Conservation (phyloP, 2,888 invertebrate species). For the Tuberolachnus salignus region DNA sequence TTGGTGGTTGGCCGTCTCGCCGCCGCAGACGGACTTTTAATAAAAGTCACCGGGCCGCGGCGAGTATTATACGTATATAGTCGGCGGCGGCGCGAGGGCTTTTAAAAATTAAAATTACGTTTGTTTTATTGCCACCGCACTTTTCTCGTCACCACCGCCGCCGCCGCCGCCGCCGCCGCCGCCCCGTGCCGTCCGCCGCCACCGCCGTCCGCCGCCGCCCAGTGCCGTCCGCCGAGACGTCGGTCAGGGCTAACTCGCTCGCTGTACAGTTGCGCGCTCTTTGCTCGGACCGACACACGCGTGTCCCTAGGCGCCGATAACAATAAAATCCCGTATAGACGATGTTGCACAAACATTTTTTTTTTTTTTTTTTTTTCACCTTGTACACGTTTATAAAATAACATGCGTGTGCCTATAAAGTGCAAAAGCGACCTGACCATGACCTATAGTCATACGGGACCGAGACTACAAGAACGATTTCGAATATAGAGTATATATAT, state of each 20-base stretch:
- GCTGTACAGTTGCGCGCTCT: too few species aligned
- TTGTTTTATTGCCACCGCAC: slow-evolving; percentile 57
- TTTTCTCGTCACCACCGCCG: slow-evolving; percentile 54
- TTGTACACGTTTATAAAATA: neutral
- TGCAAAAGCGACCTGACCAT: too few species aligned
- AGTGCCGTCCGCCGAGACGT: slow-evolving; percentile 15
- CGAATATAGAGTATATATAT: too few species aligned
- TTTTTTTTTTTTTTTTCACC: neutral
- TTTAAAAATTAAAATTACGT: slow-evolving; percentile 57
- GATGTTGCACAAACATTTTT: neutral
- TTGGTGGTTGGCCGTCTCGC: slow-evolving; percentile 14
- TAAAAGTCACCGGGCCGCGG: slow-evolving; percentile 52
- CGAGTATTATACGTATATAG: neutral
- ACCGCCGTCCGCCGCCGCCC: slow-evolving; percentile 50
- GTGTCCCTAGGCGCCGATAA: slow-evolving; percentile 49
- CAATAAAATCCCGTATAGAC: neutral
- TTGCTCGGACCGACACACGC: slow-evolving; percentile 21
- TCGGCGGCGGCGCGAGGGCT: slow-evolving; percentile 40
- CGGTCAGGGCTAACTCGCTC: neutral
- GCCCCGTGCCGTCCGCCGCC: slow-evolving; percentile 44
- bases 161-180: slow-evolving; percentile 30
- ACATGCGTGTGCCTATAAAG: neutral
- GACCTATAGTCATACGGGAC: too few species aligned
- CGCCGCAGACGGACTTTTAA: slow-evolving; percentile 55
- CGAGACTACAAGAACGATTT: too few species aligned